Evolutionary conservation across 2,797 vertebrate genomes (phyloP).

Genomic region (Lagodon rhomboides): DNA sequence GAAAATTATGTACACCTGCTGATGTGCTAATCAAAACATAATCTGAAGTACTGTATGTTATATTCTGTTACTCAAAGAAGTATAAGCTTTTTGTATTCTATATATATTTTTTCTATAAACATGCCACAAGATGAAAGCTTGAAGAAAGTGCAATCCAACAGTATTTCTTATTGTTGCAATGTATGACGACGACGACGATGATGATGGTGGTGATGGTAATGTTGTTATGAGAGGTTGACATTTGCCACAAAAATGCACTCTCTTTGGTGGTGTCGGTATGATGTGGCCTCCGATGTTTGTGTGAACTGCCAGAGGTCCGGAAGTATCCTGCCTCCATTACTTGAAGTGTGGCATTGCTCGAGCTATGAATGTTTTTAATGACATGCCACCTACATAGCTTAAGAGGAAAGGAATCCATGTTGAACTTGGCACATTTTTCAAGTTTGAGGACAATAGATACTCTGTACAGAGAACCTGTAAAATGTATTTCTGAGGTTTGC

Average conservation of each 20-base stretch:
- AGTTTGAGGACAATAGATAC: slow-evolving; percentile 83
- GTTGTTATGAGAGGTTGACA: slow-evolving; percentile 80
- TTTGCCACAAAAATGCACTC: slow-evolving; percentile 84
- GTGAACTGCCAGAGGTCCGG: slow-evolving; percentile 83
- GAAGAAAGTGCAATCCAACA: slow-evolving; percentile 87
- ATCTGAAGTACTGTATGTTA: slow-evolving; percentile 88
- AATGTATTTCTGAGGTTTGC: slow-evolving; percentile 79
- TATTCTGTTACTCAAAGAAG: slow-evolving; percentile 88
- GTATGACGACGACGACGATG: slow-evolving; percentile 74
- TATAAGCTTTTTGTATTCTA: slow-evolving; percentile 89
- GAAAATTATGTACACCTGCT: slow-evolving; percentile 83
- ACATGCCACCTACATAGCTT: slow-evolving; percentile 85
- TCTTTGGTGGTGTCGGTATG: slow-evolving; percentile 79
- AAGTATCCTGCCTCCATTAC: slow-evolving; percentile 86
- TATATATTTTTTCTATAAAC: slow-evolving; percentile 88
- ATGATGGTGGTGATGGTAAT: slow-evolving; percentile 74
- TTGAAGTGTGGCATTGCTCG: slow-evolving; percentile 86
- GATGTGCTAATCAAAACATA: slow-evolving; percentile 87
- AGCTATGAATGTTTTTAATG: slow-evolving; percentile 86
- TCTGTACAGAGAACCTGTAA: slow-evolving; percentile 81
- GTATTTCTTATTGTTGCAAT: slow-evolving; percentile 85
- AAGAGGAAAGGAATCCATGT: slow-evolving; percentile 82
- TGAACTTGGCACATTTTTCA: slow-evolving; percentile 85
- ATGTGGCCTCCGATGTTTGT: slow-evolving; percentile 81
- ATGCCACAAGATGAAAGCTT: slow-evolving; percentile 85